phyloP scores from a whole-genome alignment of 2,888 invertebrate species.

The Trilocha varians region DNA sequence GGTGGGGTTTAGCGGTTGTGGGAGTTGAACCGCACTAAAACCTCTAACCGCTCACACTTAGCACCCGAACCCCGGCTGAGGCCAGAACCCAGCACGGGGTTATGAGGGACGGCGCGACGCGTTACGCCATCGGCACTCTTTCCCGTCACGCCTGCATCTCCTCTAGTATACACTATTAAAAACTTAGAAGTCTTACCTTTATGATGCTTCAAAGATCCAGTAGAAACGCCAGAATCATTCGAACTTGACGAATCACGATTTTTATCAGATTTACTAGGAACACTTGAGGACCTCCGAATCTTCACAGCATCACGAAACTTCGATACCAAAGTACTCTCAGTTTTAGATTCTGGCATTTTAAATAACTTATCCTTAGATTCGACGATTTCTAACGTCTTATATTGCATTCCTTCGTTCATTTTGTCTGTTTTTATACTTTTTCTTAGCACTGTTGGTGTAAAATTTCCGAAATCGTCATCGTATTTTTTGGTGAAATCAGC shows the following conservation, averaged over 20 bases:
- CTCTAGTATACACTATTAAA: too few species aligned
- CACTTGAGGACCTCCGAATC: conserved; percentile 78
- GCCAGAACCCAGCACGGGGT: too few species aligned
- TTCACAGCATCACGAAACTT: conserved; percentile 73
- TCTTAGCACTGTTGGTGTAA: conserved; percentile 57
- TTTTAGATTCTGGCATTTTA: conserved; percentile 57
- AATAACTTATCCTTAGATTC: conserved; percentile 43
- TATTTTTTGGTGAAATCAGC: conserved; percentile 75
- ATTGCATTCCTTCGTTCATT: conserved; percentile 45
- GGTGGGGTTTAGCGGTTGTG: too few species aligned
- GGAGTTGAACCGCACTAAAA: too few species aligned
- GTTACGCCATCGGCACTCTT: too few species aligned
- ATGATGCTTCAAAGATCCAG: conserved; percentile 76
- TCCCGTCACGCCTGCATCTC: too few species aligned
- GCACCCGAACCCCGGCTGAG: too few species aligned
- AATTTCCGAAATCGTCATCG: conserved; percentile 60
- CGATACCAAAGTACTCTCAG: conserved; percentile 52
- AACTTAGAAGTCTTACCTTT: conserved; percentile 35
- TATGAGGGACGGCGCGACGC: too few species aligned
- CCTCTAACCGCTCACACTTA: too few species aligned
- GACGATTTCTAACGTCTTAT: conserved; percentile 28
- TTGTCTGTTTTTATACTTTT: conserved; percentile 50
- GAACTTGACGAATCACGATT: conserved; percentile 81
- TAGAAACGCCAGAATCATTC: conserved; percentile 80
- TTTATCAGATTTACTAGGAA: conserved; percentile 79